Evolutionary conservation across 2,113 vertebrate species (phyloP), one percentile per base, ranked within the genome.

Genomic region (Rhea pennata): DNA sequence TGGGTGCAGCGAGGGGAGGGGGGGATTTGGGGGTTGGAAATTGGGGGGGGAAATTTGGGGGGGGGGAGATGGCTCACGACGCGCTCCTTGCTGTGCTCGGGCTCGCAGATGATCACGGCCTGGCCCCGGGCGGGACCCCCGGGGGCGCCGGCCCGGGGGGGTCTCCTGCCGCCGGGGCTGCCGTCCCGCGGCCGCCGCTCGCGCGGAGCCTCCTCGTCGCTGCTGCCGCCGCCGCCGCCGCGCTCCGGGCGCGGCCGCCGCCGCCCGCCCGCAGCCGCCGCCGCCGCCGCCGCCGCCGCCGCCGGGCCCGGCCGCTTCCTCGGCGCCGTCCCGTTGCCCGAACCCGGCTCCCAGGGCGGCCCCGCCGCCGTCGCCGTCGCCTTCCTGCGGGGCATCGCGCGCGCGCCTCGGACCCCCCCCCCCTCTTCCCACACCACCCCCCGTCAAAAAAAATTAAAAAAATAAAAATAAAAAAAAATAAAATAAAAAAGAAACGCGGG

Each of bases 21-120:
- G n/a, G n/a, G n/a, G n/a, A n/a, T n/a, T n/a, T n/a, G n/a, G n/a
- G n/a, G n/a, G n/a, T n/a, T n/a, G n/a, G n/a, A n/a, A n/a, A n/a
- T n/a, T n/a, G n/a, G n/a, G n/a, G n/a, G n/a, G n/a, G n/a, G n/a
- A n/a, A n/a, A n/a, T n/a, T n/a, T n/a, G n/a, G n/a, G 42, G 23
- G 40, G 64, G 23, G 13, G 33, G 33, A 23, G 29, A 80, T 72
- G 95, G 92, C 98, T 96, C 96, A 99, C 99, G 50, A 99, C 99
- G 97, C 98, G 99, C 95, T 99, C 99, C 87, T 99, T 99, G 88
- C 98, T 98, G 64, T 99, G 98, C 7, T 99, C 99, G 1, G 98
- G 98, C 85, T 99, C 99, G 16, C 98, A 99, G 88, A 97, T 93
- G 27, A 97, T 85, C 7, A 91, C 74, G 24, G 96, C 93, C 13